Base-by-base conservation (phyloP, 2,797 vertebrate genomes). In the Phylloscopus collybita region DNA sequence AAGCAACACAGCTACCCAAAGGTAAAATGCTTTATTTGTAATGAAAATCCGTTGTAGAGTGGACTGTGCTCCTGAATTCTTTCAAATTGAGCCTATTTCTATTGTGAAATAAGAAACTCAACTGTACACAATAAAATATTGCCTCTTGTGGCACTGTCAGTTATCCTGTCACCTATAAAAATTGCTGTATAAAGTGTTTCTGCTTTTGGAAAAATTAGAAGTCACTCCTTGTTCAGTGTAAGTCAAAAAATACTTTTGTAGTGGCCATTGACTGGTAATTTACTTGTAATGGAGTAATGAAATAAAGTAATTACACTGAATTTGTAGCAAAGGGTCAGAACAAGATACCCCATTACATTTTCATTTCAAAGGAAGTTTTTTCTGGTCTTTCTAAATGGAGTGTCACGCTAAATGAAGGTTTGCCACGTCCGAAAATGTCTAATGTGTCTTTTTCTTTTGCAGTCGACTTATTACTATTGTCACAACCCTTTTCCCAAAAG, bases 1-100 rank as follows among this genome's bases (percentile, higher is more conserved):
- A 98, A 99, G 99, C 98, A 99, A 99, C 98, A 99, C 99, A 25
- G 99, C 98, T 93, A 99, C 99, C 70, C 99, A 99, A 96, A 99
- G 99, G 99, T 99, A 98, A 97, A 90, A 72, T 40, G 19, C 29
- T 82, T 29, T 71, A 51, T 67, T 94, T 95, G 34, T 94, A 60
- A 40, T 50, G 47, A 56, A 65, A 90, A 66, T 67, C 22, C n/a
- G 11, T 78, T 56, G 23, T 42, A 65, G 25, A 50, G 22, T 38
- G 10, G 27, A 67, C 80, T 4, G 84, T 88, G 67, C 80, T 70
- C 42, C 6, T 75, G 40, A 86, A 71, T 72, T 80, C 36, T n/a
- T 71, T 82, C 61, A 14, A 71, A 50, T 8, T 53, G 22, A 56
- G 60, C 34, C 23, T 79, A 1, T 64, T 80, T 11, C 3, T 80